Percentiles rank a stretch among this genome's conserved stretches.
Evolutionary conservation across 2,888 invertebrate genomes (phyloP).

Genomic region (Chrysina gloriosa): DNA sequence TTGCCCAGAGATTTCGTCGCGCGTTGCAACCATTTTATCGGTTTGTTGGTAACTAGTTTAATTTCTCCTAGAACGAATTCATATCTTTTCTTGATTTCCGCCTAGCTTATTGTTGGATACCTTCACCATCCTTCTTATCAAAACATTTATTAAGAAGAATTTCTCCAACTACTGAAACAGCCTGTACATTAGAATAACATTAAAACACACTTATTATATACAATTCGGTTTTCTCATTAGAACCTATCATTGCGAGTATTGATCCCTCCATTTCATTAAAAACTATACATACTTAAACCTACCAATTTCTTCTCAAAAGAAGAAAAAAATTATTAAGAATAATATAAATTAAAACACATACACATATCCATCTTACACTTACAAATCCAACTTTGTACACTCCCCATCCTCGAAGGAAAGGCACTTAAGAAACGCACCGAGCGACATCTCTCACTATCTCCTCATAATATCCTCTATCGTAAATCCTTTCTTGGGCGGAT

Average conservation of each 20-base stretch:
- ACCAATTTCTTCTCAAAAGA: too few relatives aligned
- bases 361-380: too few relatives aligned
- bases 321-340: background rate
- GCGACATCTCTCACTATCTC: conserved; percentile 70
- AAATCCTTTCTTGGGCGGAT: conserved; percentile 83
- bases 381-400: conserved; percentile 9
- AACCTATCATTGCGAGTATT: background rate
- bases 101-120: too few relatives aligned
- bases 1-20: too few relatives aligned
- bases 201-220: conserved; percentile 8
- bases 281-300: background rate
- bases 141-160: background rate
- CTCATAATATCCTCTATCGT: conserved; percentile 94
- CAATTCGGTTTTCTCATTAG: background rate
- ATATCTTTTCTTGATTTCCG: too few relatives aligned
- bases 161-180: background rate
- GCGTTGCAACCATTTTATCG: too few relatives aligned
- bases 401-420: background rate
- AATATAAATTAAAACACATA: too few relatives aligned
- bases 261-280: background rate
- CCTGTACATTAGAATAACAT: background rate
- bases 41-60: too few relatives aligned
- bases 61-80: too few relatives aligned
- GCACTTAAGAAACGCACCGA: background rate
- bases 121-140: too few relatives aligned